Evolutionary conservation across 1,140 invertebrate genomes (phyloP), one percentile per base, ranked within the genome.

Genomic region (Mercenaria mercenaria): DNA sequence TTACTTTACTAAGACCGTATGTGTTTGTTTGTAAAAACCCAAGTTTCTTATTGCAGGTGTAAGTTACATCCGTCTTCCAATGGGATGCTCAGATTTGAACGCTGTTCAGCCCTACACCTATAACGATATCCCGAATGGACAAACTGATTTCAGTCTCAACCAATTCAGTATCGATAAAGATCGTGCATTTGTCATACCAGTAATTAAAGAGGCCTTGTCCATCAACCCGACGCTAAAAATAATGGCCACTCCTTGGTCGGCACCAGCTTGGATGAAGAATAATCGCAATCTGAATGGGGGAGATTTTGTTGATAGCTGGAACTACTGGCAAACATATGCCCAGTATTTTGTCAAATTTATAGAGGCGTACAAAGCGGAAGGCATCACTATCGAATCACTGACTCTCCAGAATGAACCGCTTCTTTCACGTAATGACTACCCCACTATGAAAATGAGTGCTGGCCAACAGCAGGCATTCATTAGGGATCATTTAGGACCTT

Each of bases 241-340:
- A 20, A 43, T 93, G 15, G 93, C 79, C 23, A 90, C 92, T 4
- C 93, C 93, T 11, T 93, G 93, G 93, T 88, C 86, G 29, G 77
- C 90, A 3, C 93, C 93, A 11, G 90, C 91, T 2, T 93, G 93
- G 93, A 93, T 93, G 93, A 93, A 93, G 80, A 84, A 41, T 8
- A 80, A 82, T 32, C 64, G 83, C 39, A 69, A 69, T 69, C 59
- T 93, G 0, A 90, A 88, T 67, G 92, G 92, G 23, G 92, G 92
- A 11, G 64, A 87, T 11, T 90, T 93, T 56, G 85, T 86, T 18
- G 29, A 34, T 41, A 80, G 80, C 20, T 72, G 59, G 32, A 81
- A 87, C 37, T 92, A 90, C n/a, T 76, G 87, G 50, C 61, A 92
- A 10, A 89, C 92, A 4, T 90, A 89, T 81, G 89, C 92, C 0